Base-by-base conservation (phyloP, 2,113 vertebrate genomes). In the Paramormyrops kingsleyae region DNA sequence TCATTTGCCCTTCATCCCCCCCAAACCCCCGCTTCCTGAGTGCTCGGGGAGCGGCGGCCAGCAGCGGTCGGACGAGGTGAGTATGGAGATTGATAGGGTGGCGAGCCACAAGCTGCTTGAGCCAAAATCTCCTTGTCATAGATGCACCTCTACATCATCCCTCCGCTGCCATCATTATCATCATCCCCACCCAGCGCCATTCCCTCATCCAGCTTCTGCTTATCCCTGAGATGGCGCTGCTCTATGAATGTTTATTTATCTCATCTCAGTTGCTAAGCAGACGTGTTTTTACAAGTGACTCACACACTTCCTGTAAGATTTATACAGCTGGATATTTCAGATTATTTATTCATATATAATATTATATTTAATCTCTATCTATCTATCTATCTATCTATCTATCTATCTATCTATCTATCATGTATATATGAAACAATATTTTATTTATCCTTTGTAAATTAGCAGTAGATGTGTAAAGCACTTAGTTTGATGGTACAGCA, bases 31-130 rank as follows among this genome's bases (percentile, higher is more conserved):
- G 13, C 85, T 53, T 87, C n/a, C 49, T 53, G 50, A 62, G 27
- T 10, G 39, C 52, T n/a, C 70, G 86, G 86, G 89, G 90, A 90
- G 31, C 15, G 46, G n/a, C 3, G 31, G 59, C 47, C 53, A 15
- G 27, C n/a, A 83, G 77, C 87, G 46, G 77, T 84, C 50, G 52
- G 85, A 87, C 83, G 90, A 89, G 50, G 84, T 31, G 90, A 92
- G 92, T 85, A 85, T 59, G 89, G 53, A n/a, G 83, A 83, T 84
- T 90, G 74, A 90, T 90, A 90, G 62, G 88, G 85, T 59, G 59
- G 52, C 47, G 49, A 85, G 52, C 85, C 47, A 31, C 86, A 90
- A 52, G 91, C 90, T 56, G 90, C 24, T 85, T 88, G 92, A 91
- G 31, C 44, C 52, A 50, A 42, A 13, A 70, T 90, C 90, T 90